These are phyloP conservation scores for Prostheceraeus crozeri DNA, from an alignment of 2,888 invertebrate genomes.

Conservation along the genomic window DNA sequence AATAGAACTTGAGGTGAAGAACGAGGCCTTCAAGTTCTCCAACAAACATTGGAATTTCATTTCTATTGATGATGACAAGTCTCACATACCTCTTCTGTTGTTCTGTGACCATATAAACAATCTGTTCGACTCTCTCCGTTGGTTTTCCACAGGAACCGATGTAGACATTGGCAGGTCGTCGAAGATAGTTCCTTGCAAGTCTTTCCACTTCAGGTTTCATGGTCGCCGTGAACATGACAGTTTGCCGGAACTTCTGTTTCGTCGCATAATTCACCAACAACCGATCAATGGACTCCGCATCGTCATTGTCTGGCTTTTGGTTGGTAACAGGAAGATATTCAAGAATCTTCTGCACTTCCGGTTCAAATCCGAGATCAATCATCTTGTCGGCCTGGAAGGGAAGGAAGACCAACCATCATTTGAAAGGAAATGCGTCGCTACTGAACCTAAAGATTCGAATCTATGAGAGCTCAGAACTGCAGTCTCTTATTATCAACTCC, in stretches of 20 bases:
- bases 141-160: constrained; percentile 94
- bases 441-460: too few species aligned
- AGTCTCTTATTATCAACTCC: too few species aligned
- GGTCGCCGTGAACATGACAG: constrained; percentile 99
- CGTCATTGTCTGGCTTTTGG: constrained; percentile 92
- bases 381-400: constrained; percentile 99
- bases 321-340: constrained; percentile 97
- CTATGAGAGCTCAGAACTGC: too few species aligned
- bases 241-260: constrained; percentile 74
- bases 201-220: constrained; percentile 98
- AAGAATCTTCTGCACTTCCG: constrained; percentile 85
- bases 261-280: constrained; percentile 85
- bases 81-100: constrained; percentile 77
- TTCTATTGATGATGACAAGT: too few species aligned
- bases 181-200: constrained; percentile 81
- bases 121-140: constrained; percentile 92
- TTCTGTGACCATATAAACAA: constrained; percentile 87
- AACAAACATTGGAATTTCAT: too few species aligned
- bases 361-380: constrained; percentile 99
- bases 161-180: constrained; percentile 91
- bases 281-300: constrained; percentile 85
- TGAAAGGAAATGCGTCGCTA: too few species aligned
- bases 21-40: too few species aligned
- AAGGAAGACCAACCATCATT: too few species aligned
- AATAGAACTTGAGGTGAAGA: too few species aligned